Conservation (phyloP, 1,140 invertebrate species). For the Goniozus legneri region DNA sequence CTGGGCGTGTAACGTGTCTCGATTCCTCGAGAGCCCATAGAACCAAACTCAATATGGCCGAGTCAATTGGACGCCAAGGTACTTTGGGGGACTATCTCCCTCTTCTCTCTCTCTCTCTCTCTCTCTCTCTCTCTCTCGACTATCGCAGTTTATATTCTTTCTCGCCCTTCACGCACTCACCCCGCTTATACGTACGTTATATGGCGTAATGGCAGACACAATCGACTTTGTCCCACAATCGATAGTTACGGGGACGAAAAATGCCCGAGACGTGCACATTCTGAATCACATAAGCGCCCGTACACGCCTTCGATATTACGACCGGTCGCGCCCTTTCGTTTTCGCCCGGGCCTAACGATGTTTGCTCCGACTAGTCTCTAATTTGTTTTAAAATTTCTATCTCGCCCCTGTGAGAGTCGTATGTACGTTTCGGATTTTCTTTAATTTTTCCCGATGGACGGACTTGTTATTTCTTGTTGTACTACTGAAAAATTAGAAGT, state of each 20-base stretch:
- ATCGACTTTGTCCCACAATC: constrained; percentile 39
- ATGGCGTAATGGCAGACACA: constrained; percentile 29
- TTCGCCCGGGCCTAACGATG: too few relatives aligned
- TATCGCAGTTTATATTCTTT: constrained; percentile 11
- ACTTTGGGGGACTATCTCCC: constrained; percentile 28
- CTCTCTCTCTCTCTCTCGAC: constrained; percentile 21
- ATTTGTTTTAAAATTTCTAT: too few relatives aligned
- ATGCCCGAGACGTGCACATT: constrained; percentile 6
- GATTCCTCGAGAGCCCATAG: constrained; percentile 44
- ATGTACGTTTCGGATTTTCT: too few relatives aligned
- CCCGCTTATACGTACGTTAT: not conserved
- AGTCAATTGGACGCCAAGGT: constrained; percentile 45
- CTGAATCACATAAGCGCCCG: not conserved
- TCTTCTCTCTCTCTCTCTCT: constrained; percentile 19
- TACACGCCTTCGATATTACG: too few relatives aligned
- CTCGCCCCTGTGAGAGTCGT: too few relatives aligned
- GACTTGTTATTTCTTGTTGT: too few relatives aligned
- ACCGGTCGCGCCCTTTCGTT: too few relatives aligned
- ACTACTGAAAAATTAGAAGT: too few relatives aligned
- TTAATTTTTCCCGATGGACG: too few relatives aligned
- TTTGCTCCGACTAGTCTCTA: too few relatives aligned
- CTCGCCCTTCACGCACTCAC: not conserved
- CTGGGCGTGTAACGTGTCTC: constrained; percentile 35
- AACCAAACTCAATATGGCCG: constrained; percentile 49
- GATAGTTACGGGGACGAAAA: constrained; percentile 32